phyloP scores from a whole-genome alignment of 2,888 invertebrate genomes.

The Cenopis cana region DNA sequence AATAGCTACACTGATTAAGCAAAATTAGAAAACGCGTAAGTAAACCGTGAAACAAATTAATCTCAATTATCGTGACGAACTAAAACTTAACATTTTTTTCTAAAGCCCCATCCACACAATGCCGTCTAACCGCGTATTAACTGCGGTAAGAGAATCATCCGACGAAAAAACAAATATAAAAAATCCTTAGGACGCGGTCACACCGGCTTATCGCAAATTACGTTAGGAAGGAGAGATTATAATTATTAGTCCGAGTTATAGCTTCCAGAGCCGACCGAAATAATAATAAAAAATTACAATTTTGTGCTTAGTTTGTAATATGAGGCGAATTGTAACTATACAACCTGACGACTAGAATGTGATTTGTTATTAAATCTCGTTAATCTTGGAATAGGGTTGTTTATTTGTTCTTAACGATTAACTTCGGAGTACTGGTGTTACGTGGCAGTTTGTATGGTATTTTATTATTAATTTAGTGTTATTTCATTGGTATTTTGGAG shows the following conservation, averaged over 20 bases:
- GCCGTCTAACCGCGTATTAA: slow-evolving; percentile 51
- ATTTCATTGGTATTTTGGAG: too few relatives aligned
- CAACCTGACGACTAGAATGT: neutral
- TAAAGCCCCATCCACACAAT: slow-evolving; percentile 49
- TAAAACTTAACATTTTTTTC: neutral
- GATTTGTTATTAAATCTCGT: neutral
- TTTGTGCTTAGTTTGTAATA: neutral
- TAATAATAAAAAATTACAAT: neutral
- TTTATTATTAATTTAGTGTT: too few relatives aligned
- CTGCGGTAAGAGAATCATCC: slow-evolving; percentile 46
- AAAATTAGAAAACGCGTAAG: neutral
- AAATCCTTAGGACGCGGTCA: slow-evolving; percentile 20
- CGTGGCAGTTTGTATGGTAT: neutral
- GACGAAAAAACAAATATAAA: slow-evolving; percentile 25
- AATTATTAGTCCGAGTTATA: neutral
- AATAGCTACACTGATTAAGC: neutral
- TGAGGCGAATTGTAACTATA: neutral
- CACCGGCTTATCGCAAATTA: slow-evolving; percentile 19
- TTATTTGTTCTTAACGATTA: neutral
- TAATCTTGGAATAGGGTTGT: neutral
- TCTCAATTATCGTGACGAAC: too few relatives aligned
- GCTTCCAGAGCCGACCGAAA: too few relatives aligned
- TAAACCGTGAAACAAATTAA: slow-evolving; percentile 8
- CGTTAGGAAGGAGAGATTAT: neutral
- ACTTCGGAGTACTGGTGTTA: neutral